Evolutionary conservation across 2,113 vertebrate genomes (phyloP).

Genomic region (Carollia perspicillata): DNA sequence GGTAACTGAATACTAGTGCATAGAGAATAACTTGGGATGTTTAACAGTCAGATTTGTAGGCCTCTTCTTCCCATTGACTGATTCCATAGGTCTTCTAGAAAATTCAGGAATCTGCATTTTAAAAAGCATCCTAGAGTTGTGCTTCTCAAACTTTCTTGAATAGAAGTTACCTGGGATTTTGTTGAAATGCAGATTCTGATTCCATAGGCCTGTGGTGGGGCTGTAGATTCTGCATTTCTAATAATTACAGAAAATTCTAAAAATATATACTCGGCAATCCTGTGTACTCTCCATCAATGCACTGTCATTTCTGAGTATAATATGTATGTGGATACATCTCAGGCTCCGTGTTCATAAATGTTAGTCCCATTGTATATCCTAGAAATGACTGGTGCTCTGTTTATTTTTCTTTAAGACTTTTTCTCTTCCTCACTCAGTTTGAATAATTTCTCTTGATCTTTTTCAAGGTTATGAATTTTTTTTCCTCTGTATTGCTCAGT

Average conservation of each 20-base stretch:
- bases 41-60: not conserved
- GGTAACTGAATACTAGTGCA: not conserved
- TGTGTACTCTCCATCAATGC: not conserved
- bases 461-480: not conserved
- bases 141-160: not conserved
- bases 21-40: not conserved
- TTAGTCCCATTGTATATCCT: not conserved
- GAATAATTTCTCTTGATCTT: not conserved
- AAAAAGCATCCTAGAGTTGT: not conserved
- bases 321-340: not conserved
- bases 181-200: not conserved
- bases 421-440: not conserved
- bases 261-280: not conserved
- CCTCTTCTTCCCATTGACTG: not conserved
- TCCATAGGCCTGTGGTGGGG: not conserved
- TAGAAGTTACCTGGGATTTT: not conserved
- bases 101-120: not conserved
- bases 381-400: not conserved
- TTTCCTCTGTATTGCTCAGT: not conserved
- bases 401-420: not conserved
- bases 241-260: not conserved
- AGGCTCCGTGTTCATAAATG: not conserved
- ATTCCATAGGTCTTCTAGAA: not conserved
- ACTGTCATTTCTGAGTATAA: not conserved
- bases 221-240: not conserved